These are phyloP conservation scores for Meiosimyza decipiens DNA, from an alignment of 2,888 invertebrate species.

Conservation along the genomic window DNA sequence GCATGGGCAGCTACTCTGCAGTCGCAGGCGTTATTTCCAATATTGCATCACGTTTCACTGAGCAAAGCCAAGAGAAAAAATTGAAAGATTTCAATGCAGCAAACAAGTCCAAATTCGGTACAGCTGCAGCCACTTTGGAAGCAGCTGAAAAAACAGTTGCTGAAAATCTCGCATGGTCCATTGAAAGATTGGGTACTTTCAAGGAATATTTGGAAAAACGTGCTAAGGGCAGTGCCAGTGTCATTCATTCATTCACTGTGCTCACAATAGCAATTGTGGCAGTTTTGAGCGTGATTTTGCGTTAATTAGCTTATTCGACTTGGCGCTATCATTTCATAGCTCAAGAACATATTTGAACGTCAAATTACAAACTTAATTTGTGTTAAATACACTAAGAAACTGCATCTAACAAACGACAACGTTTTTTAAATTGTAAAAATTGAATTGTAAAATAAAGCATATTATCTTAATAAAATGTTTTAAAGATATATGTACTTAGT, in stretches of 20 bases:
- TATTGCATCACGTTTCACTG: constrained; percentile 61
- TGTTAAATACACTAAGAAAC: too few relatives aligned
- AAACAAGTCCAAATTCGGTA: constrained; percentile 55
- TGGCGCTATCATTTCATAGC: too few relatives aligned
- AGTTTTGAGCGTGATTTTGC: constrained; percentile 45
- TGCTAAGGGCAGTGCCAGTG: constrained; percentile 30
- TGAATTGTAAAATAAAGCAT: too few relatives aligned
- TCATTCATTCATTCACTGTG: constrained; percentile 43
- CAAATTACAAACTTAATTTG: too few relatives aligned
- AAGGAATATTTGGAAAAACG: constrained; percentile 50
- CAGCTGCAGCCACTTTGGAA: constrained; percentile 49
- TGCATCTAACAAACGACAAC: too few relatives aligned
- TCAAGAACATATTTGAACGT: too few relatives aligned
- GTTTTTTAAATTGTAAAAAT: too few relatives aligned
- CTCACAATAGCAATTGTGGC: constrained; percentile 50
- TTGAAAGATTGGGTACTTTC: constrained; percentile 50
- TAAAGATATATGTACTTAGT: too few relatives aligned
- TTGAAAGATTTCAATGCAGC: constrained; percentile 53
- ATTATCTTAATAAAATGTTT: too few relatives aligned
- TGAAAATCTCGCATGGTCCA: constrained; percentile 62
- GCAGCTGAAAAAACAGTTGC: constrained; percentile 54
- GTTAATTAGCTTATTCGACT: constrained; percentile 31
- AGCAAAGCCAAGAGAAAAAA: constrained; percentile 50
- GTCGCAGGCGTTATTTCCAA: constrained; percentile 61
- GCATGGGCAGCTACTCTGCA: constrained; percentile 57